Evolutionary conservation across 2,888 invertebrate species (phyloP).

Genomic region (Pristionchus japonicus): DNA sequence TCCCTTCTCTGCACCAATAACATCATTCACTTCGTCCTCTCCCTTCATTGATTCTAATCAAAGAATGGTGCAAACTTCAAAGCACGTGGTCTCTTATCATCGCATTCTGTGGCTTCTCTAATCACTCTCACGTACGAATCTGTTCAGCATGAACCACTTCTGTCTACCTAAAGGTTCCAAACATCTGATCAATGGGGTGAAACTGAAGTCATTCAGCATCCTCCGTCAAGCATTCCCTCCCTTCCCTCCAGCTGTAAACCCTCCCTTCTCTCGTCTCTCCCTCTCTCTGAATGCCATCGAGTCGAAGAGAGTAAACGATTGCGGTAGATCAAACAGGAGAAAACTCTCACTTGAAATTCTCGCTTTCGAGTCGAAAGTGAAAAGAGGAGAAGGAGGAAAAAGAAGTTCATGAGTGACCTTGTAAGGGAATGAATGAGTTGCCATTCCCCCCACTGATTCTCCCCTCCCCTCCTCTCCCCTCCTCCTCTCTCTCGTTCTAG

Average conservation of each 20-base stretch:
- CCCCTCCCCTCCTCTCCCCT: neutral
- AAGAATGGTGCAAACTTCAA: neutral
- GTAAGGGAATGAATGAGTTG: neutral
- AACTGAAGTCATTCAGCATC: too few species aligned
- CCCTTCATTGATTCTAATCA: neutral
- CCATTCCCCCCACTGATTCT: neutral
- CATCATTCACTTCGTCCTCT: neutral
- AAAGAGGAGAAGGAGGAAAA: too few species aligned
- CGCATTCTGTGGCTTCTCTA: neutral
- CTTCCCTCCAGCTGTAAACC: neutral
- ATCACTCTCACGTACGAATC: too few species aligned
- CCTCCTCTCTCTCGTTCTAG: neutral
- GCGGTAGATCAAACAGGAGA: neutral
- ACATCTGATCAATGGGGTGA: too few species aligned
- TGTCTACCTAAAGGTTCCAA: too few species aligned
- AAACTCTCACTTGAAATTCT: neutral
- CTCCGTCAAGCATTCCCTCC: neutral
- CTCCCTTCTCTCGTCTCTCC: neutral
- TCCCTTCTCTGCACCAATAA: neutral
- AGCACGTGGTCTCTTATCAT: neutral
- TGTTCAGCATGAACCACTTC: too few species aligned
- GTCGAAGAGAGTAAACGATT: neutral
- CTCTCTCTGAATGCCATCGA: neutral
- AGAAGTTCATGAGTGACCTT: slow-evolving; percentile 20
- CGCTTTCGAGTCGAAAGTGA: neutral